These are phyloP conservation scores for Hermetia illucens DNA, from an alignment of 1,140 invertebrate genomes.

Conservation along the genomic window DNA sequence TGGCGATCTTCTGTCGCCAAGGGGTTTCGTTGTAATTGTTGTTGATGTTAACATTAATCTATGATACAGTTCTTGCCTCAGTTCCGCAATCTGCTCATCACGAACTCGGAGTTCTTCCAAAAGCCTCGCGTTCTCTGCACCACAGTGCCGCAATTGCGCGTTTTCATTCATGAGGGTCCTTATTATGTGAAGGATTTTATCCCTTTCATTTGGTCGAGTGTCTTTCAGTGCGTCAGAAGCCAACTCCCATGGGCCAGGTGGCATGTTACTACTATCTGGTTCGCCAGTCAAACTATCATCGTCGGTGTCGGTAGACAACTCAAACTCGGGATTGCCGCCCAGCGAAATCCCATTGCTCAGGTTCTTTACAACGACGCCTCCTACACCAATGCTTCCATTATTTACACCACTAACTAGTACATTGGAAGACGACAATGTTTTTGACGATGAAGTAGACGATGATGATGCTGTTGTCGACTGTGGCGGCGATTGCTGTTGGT, in stretches of 20 bases:
- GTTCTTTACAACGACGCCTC: constrained; percentile 6
- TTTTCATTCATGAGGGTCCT: constrained; percentile 24
- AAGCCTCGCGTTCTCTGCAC: constrained; percentile 14
- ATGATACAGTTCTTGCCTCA: constrained; percentile 20
- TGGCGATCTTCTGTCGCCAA: too few species aligned
- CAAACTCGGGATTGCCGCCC: constrained; percentile 38
- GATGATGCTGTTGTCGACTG: too few species aligned
- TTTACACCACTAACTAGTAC: constrained; percentile 8
- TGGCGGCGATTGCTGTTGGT: constrained; percentile 17
- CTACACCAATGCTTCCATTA: background rate
- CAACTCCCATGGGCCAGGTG: constrained; percentile 24
- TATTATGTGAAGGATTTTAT: constrained; percentile 18
- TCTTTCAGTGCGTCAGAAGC: constrained; percentile 22
- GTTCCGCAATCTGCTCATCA: constrained; percentile 21
- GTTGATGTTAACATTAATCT: too few species aligned
- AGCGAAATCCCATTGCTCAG: constrained; percentile 1
- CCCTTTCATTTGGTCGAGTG: constrained; percentile 18
- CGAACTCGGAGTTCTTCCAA: constrained; percentile 19
- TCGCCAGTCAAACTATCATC: constrained; percentile 34
- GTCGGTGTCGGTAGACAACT: constrained; percentile 45
- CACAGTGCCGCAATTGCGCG: constrained; percentile 21
- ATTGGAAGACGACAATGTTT: constrained; percentile 25
- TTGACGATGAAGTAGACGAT: background rate
- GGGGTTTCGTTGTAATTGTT: background rate
- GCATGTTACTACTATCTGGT: constrained; percentile 27